Evolutionary conservation across 2,888 invertebrate species (phyloP), one percentile per base, ranked within the genome.

Genomic region (Acronicta leporina): DNA sequence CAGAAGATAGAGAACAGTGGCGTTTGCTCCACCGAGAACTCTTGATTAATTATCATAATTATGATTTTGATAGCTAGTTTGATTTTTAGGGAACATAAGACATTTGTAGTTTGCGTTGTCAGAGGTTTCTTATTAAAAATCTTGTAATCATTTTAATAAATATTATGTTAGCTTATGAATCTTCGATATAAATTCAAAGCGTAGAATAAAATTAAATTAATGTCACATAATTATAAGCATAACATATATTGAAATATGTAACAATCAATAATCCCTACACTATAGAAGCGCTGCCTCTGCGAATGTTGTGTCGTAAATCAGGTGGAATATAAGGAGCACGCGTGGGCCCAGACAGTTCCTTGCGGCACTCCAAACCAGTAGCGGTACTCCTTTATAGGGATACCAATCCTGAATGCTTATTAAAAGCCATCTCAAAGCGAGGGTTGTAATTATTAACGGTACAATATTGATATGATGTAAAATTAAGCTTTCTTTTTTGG

Each of bases 281-380:
- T 63, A 63, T 61, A 62, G 41, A 55, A 65, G 45, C 53, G 10
- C 30, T 62, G 55, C 51, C 54, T 61, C 55, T 68, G 33, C 51
- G 44, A 75, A 59, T 59, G 64, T 59, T 48, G 46, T 33, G 59
- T 75, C 68, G 73, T 81, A 82, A 78, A 82, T 81, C 82, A 81
- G 53, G 54, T 53, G 63, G 55, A 75, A 71, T 70, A 74, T 71
- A 73, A 79, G 76, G 79, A 82, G 68, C 52, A 72, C 54, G 87
- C 84, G 88, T 88, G 86, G 88, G 87, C 84, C 45, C 69, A 74
- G 58, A 68, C 74, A 70, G 76, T 67, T 83, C 87, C 87, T 84
- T 87, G 87, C 60, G 81, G 85, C 76, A 87, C 79, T 75, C 88
- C 79, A 52, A 73, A 75, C 79, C 78, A 78, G 88, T 86, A 87